phyloP scores from a whole-genome alignment of 2,797 vertebrate species.

The Anas georgica region DNA sequence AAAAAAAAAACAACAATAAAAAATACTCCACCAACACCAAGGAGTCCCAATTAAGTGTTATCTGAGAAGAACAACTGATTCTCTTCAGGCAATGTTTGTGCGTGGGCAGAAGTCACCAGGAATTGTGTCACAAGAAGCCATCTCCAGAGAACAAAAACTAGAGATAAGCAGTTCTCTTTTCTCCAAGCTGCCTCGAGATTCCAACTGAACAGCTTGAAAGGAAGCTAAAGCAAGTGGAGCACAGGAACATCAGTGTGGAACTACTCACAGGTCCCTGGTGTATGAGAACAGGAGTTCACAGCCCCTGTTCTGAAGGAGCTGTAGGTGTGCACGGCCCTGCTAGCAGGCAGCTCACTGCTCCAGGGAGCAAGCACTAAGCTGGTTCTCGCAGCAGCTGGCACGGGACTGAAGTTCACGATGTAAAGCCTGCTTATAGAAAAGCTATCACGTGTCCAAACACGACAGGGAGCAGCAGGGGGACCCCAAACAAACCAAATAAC shows the following conservation, averaged over 20 bases:
- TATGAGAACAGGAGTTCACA: rapidly evolving
- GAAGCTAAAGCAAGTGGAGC: neutral
- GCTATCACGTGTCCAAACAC: too few relatives aligned
- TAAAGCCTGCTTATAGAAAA: neutral
- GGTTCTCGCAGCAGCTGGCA: neutral
- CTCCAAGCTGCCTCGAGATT: neutral
- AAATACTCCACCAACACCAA: neutral
- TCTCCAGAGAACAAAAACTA: neutral
- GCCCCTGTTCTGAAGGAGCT: neutral
- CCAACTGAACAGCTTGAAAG: neutral
- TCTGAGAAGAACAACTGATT: neutral
- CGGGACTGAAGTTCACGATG: neutral
- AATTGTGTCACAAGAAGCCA: neutral
- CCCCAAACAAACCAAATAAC: neutral
- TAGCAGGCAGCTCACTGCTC: neutral
- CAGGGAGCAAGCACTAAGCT: neutral
- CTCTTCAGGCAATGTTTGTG: neutral
- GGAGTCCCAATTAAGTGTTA: neutral
- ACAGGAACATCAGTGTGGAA: neutral
- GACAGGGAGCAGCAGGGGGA: too few relatives aligned
- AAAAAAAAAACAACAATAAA: too few relatives aligned
- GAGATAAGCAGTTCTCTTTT: neutral
- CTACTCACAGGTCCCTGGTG: rapidly evolving
- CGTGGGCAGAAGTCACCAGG: neutral
- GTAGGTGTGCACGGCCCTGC: rapidly evolving